Evolutionary conservation across 1,140 invertebrate genomes (phyloP), one percentile per base, ranked within the genome.

Genomic region (Brachionus manjavacas): DNA sequence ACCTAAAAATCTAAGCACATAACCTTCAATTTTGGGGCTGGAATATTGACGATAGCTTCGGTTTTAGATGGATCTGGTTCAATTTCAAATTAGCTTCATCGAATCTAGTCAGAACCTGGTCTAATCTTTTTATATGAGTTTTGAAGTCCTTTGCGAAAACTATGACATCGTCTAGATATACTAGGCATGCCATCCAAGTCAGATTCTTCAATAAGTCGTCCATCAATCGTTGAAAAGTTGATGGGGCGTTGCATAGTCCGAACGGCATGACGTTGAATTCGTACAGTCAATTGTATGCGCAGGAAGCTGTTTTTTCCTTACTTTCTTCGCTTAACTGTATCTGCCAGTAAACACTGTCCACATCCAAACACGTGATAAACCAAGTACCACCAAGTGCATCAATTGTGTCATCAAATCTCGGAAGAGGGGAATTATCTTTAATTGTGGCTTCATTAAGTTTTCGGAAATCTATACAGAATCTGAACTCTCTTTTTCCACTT

Each of bases 51-150:
- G 28, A 31, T 31, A 3, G 28, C 28, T 31, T 4, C 28, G 28
- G 28, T 31, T 31, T 31, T 31, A 31, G 28, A 31, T 31, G 3
- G 28, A 31, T 31, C 28, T 31, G 28, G 28, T 52, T 52, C n/a
- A 52, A n/a, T 41, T 86, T 86, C 12, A 85, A 85, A 7, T 86
- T 55, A 46, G 70, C 86, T 55, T 85, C 84, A n/a, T 86, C 16
- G 14, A 66, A 66, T 74, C 41, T 74, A 20, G 14, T n/a, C 49
- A 52, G 25, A 23, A 66, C 28, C 31, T 9, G 7, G 3, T 66
- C 64, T 14, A 66, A 66, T 31, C 64, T n/a, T 66, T 66, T 25
- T 31, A 66, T 25, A 66, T 66, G 64, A 28, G 64, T 28, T 31
- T 66, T 23, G 14, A 66, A 66, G 28, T 66, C 28, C 9, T 8